These are phyloP conservation scores for Isotomurus palustris DNA, from an alignment of 2,888 invertebrate genomes.

Conservation along the genomic window DNA sequence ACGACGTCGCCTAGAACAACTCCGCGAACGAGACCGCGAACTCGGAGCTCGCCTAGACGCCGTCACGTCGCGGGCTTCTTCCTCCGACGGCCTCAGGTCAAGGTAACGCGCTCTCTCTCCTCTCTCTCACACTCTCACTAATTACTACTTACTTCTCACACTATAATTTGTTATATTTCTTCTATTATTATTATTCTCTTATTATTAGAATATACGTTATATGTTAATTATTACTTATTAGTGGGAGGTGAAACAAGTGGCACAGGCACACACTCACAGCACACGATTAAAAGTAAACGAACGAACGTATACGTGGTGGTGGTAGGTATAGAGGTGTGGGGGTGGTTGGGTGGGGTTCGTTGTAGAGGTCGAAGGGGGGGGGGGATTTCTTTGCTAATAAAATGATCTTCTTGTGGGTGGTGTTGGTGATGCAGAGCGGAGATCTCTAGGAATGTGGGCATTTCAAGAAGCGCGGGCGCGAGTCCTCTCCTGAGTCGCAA, in stretches of 20 bases:
- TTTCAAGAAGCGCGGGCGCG: constrained; percentile 46
- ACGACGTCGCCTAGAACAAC: constrained; percentile 47
- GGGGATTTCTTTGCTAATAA: constrained; percentile 32
- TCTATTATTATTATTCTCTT: too few relatives aligned
- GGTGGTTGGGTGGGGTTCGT: too few relatives aligned
- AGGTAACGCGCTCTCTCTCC: constrained; percentile 41
- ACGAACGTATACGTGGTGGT: too few relatives aligned
- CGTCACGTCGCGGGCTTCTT: constrained; percentile 45
- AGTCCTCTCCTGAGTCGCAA: constrained; percentile 48
- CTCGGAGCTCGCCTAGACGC: constrained; percentile 46
- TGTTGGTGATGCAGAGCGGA: constrained; percentile 45
- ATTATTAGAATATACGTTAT: neutral
- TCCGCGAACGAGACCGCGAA: constrained; percentile 49
- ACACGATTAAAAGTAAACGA: too few relatives aligned
- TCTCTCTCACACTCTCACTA: constrained; percentile 24
- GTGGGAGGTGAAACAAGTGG: constrained; percentile 39
- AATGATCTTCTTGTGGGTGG: constrained; percentile 45
- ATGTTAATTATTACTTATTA: constrained; percentile 2
- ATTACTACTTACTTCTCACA: too few relatives aligned
- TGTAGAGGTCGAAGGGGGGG: constrained; percentile 44
- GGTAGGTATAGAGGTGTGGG: constrained; percentile 44
- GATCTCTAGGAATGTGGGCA: constrained; percentile 44
- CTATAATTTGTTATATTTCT: too few relatives aligned
- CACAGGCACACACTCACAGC: constrained; percentile 48
- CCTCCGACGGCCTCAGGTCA: constrained; percentile 44